A percentile compares a stretch with the other conserved stretches of the same genome.
phyloP scores from a whole-genome alignment of 2,797 vertebrate genomes.

The Gallinago stenura region DNA sequence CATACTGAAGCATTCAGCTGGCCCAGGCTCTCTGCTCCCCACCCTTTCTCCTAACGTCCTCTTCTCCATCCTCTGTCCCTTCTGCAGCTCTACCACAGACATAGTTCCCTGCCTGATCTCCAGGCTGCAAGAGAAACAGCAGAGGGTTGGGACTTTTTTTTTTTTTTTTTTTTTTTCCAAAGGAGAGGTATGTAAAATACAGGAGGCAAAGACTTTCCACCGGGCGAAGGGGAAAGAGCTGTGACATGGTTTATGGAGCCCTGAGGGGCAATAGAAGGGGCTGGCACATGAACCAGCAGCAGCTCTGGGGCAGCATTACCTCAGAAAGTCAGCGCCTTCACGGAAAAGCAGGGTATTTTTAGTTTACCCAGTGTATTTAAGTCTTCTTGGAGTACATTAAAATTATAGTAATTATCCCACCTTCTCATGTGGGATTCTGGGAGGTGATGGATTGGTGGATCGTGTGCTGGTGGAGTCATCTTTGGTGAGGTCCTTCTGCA shows the following conservation, averaged over 20 bases:
- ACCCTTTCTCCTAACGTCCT: slow-evolving; percentile 9
- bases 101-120: background rate
- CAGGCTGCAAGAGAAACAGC: background rate
- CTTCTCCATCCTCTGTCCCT: background rate
- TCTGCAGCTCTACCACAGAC: background rate
- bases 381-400: slow-evolving; percentile 54
- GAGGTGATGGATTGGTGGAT: slow-evolving; percentile 29
- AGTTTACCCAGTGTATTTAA: slow-evolving; percentile 59
- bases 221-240: background rate
- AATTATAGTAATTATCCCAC: slow-evolving; percentile 76
- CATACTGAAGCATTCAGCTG: slow-evolving; percentile 49
- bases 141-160: background rate
- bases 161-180: background rate
- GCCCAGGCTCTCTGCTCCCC: slow-evolving; percentile 14
- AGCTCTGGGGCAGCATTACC: slow-evolving; percentile 57
- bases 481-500: slow-evolving; percentile 18
- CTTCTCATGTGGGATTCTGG: slow-evolving; percentile 58
- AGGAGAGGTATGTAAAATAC: background rate
- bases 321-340: slow-evolving; percentile 44
- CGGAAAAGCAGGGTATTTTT: slow-evolving; percentile 61
- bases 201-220: slow-evolving; percentile 29
- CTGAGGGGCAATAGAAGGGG: background rate
- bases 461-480: background rate
- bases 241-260: background rate
- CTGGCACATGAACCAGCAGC: background rate